A percentile compares a stretch with the other conserved stretches of the same genome.
phyloP scores from a whole-genome alignment of 2,888 invertebrate species.

The Cotesia congregata region DNA sequence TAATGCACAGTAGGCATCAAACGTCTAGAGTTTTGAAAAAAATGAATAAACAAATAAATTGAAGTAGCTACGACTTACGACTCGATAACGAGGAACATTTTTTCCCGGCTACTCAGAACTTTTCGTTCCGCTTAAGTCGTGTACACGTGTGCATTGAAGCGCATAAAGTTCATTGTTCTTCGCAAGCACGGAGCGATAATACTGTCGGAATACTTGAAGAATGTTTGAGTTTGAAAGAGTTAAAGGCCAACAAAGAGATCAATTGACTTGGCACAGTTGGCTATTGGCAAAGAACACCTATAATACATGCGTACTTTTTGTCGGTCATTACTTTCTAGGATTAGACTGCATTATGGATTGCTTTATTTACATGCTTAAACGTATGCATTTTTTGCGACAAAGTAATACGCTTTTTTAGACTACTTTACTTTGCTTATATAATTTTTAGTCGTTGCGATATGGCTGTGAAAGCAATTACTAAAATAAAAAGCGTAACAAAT shows the following conservation, averaged over 20 bases:
- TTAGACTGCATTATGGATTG: background rate
- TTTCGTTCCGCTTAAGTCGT: background rate
- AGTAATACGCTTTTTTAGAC: too few relatives aligned
- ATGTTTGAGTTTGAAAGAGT: background rate
- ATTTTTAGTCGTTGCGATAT: too few relatives aligned
- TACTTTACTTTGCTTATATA: too few relatives aligned
- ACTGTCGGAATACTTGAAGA: background rate
- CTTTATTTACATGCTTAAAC: too few relatives aligned
- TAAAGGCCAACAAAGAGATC: slow-evolving; percentile 25
- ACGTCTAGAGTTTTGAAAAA: slow-evolving; percentile 15
- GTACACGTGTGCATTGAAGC: background rate
- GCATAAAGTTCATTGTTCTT: slow-evolving; percentile 17
- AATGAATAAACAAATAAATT: slow-evolving; percentile 14
- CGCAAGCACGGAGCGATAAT: background rate
- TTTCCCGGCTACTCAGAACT: slow-evolving; percentile 24
- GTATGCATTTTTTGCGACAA: background rate
- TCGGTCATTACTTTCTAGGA: background rate
- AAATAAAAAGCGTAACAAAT: too few relatives aligned
- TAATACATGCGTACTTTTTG: background rate
- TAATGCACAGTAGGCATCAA: slow-evolving; percentile 5
- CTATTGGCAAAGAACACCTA: background rate
- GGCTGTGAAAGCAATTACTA: too few relatives aligned
- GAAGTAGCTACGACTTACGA: background rate
- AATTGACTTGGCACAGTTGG: slow-evolving; percentile 35
- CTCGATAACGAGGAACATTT: slow-evolving; percentile 20